A percentile compares a stretch with the other conserved stretches of the same genome.
phyloP scores from a whole-genome alignment of 2,113 vertebrate genomes.

The Nyctereutes procyonoides region DNA sequence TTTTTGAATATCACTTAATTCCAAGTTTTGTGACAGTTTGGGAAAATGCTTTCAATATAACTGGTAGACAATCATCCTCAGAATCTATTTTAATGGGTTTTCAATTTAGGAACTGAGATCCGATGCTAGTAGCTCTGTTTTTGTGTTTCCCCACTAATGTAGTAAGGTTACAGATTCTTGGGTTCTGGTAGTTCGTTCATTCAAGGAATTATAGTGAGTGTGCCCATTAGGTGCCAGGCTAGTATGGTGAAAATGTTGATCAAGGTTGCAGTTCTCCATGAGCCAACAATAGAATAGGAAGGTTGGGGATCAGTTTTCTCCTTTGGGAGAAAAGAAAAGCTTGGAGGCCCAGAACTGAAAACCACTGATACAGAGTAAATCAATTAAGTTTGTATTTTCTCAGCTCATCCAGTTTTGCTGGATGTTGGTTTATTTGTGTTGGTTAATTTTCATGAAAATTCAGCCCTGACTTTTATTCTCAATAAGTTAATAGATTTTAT shows the following conservation, averaged over 20 bases:
- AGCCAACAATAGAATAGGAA: not conserved
- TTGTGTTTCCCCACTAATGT: not conserved
- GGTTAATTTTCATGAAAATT: slow-evolving; percentile 63
- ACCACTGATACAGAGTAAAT: not conserved
- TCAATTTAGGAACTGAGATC: not conserved
- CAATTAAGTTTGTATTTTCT: slow-evolving; percentile 45
- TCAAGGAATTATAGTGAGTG: not conserved
- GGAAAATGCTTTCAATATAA: not conserved
- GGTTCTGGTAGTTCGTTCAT: slow-evolving; percentile 3
- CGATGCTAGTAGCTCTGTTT: not conserved
- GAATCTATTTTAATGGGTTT: slow-evolving; percentile 25
- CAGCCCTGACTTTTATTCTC: slow-evolving; percentile 66
- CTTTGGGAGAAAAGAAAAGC: slow-evolving; percentile 26
- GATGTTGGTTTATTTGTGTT: not conserved
- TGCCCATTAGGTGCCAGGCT: not conserved
- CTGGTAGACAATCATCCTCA: not conserved
- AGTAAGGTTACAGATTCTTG: not conserved
- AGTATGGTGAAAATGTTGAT: not conserved
- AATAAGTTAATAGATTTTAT: slow-evolving; percentile 73
- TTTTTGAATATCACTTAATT: slow-evolving; percentile 5
- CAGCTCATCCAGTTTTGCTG: slow-evolving; percentile 22
- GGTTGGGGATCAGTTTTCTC: slow-evolving; percentile 41
- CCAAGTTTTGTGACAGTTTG: slow-evolving; percentile 40
- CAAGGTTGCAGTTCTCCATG: not conserved
- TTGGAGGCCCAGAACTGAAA: not conserved